A percentile compares a stretch with the other conserved stretches of the same genome.
Evolutionary conservation across 2,797 vertebrate species (phyloP).

Genomic region (Enteromius thamalakanensis): DNA sequence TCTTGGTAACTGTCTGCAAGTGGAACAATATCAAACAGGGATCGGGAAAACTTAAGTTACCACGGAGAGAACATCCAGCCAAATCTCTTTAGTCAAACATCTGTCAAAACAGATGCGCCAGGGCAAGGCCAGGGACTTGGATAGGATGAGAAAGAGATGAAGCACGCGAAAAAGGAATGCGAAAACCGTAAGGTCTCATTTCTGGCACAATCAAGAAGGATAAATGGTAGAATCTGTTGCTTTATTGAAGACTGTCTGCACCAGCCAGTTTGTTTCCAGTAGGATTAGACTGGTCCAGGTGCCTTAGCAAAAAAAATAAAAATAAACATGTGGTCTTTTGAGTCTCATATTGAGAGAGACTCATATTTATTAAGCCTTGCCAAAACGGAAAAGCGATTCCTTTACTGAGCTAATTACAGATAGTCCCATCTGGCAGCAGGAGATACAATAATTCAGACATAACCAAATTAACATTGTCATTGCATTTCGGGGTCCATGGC

Average conservation of each 20-base stretch:
- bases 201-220: constrained; percentile 44
- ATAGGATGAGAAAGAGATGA: constrained; percentile 19
- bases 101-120: constrained; percentile 47
- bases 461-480: constrained; percentile 60
- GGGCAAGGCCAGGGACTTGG: constrained; percentile 7
- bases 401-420: constrained; percentile 59
- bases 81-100: constrained; percentile 53
- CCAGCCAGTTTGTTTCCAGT: constrained; percentile 35
- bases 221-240: constrained; percentile 46
- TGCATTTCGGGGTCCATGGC: constrained; percentile 26
- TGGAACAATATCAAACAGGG: constrained; percentile 6
- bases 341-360: constrained; percentile 45
- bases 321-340: constrained; percentile 18
- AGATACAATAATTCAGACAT: constrained; percentile 57
- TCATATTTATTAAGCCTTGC: constrained; percentile 56
- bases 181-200: constrained; percentile 34
- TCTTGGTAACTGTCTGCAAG: background rate
- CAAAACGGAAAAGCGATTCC: constrained; percentile 59
- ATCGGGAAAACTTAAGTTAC: constrained; percentile 14
- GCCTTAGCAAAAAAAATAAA: constrained; percentile 29
- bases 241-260: constrained; percentile 46
- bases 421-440: constrained; percentile 59
- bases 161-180: constrained; percentile 8
- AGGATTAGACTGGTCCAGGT: constrained; percentile 47
- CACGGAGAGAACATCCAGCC: constrained; percentile 26